Evolutionary conservation across 2,113 vertebrate genomes (phyloP).

Genomic region (Turdus rufiventris): DNA sequence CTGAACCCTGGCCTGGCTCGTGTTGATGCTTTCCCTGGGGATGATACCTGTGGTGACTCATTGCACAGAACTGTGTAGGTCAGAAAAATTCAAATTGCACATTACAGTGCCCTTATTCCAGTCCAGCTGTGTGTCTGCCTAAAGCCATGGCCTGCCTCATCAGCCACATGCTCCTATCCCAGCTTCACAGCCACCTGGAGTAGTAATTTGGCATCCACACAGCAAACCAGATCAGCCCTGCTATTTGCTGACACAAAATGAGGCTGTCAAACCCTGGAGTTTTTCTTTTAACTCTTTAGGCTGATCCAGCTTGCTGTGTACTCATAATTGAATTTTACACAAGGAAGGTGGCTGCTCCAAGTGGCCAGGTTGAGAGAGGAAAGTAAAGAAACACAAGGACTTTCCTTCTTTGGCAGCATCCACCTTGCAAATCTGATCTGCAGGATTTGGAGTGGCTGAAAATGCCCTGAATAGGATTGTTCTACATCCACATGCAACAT

Average conservation of each 20-base stretch:
- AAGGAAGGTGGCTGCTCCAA: neutral
- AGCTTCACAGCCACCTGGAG: neutral
- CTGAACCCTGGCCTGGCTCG: neutral
- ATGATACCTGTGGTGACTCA: neutral
- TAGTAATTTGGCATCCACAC: neutral
- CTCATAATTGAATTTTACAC: neutral
- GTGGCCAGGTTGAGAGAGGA: neutral
- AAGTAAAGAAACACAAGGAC: neutral
- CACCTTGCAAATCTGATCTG: rapidly evolving
- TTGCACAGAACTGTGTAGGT: neutral
- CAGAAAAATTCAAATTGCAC: neutral
- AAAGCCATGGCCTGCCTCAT: neutral
- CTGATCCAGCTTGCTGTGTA: neutral
- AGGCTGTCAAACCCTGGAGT: neutral
- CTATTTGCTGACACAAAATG: neutral
- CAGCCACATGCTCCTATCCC: neutral
- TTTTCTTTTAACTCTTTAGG: neutral
- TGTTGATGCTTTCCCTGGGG: neutral
- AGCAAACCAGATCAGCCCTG: neutral
- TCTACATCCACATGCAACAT: neutral
- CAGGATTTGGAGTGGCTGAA: neutral
- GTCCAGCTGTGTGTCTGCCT: neutral
- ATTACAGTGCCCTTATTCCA: neutral
- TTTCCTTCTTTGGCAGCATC: neutral
- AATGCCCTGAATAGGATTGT: neutral